Evolutionary conservation across 2,113 vertebrate genomes (phyloP), one percentile per base, ranked within the genome.

Genomic region (Zingel zingel): DNA sequence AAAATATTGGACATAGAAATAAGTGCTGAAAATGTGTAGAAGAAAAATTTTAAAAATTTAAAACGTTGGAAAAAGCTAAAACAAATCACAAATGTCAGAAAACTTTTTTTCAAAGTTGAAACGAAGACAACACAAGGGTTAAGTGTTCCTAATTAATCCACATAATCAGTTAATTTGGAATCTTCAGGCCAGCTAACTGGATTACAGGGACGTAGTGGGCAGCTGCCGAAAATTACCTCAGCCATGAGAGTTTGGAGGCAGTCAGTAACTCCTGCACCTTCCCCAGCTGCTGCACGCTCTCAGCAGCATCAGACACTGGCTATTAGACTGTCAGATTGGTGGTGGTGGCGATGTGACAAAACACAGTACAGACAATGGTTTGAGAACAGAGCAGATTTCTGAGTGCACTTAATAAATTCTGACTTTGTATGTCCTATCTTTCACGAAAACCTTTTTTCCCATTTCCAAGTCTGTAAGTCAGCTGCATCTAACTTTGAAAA

Each of bases 131-230:
- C n/a, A n/a, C n/a, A n/a, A n/a, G n/a, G n/a, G n/a, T n/a, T n/a
- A 36, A 80, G 5, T 74, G 33, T 67, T 81, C 51, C 58, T 84
- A 86, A 88, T 90, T 80, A 85, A 88, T 79, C 86, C 50, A 74
- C 72, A 74, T 74, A 77, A 88, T 81, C 58, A 45, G 73, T 68
- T 76, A 21, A 90, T 86, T 64, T 82, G 39, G 23, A 77, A 57
- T 71, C 81, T 81, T 74, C 25, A 23, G 36, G 59, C 12, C 12
- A 3, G 73, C 33, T 88, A 83, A 86, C 50, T 68, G 43, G 75
- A 86, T 91, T 88, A 77, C 67, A 68, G 12, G 14, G 68, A 75
- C 62, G 54, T 56, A 67, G 65, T 23, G 15, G 30, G 59, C 4
- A 21, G 62, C 85, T 65, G 81, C 63, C 81, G 54, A 82, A 80